phyloP scores from a whole-genome alignment of 2,113 vertebrate genomes.

The Alectura lathami region DNA sequence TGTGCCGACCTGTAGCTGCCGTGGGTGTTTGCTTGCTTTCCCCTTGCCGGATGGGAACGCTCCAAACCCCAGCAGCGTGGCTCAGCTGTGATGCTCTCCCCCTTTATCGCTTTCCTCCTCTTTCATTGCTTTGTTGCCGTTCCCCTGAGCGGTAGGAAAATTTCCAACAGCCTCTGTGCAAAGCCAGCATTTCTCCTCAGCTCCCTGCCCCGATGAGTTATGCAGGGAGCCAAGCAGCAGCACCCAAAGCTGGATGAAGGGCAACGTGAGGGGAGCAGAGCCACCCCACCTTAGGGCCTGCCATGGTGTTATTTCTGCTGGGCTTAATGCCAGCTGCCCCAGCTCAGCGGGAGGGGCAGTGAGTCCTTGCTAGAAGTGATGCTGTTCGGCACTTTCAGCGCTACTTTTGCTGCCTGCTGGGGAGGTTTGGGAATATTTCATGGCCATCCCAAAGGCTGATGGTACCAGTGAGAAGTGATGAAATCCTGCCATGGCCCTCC shows the following conservation, averaged over 20 bases:
- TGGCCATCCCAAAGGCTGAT: neutral
- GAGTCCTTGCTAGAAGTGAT: neutral
- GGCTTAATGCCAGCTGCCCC: fast-evolving
- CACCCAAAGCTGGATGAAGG: neutral
- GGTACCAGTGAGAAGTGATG: neutral
- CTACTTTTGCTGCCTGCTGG: neutral
- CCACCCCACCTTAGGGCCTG: neutral
- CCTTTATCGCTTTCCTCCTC: neutral
- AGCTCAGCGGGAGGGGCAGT: neutral
- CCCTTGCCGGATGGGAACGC: neutral
- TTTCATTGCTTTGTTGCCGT: neutral
- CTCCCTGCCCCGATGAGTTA: fast-evolving
- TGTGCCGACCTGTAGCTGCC: neutral
- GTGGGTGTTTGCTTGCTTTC: neutral
- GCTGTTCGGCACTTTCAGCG: neutral
- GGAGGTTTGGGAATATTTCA: neutral
- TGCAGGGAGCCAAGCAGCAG: neutral
- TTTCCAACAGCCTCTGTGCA: neutral
- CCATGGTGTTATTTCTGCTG: neutral
- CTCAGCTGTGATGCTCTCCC: fast-evolving
- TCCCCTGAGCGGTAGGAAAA: neutral
- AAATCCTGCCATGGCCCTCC: neutral
- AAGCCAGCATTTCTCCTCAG: neutral
- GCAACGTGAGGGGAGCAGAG: neutral
- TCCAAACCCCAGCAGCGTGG: fast-evolving